Conservation (phyloP, 2,888 invertebrate genomes). For the Pachycephus smyrnensis region DNA sequence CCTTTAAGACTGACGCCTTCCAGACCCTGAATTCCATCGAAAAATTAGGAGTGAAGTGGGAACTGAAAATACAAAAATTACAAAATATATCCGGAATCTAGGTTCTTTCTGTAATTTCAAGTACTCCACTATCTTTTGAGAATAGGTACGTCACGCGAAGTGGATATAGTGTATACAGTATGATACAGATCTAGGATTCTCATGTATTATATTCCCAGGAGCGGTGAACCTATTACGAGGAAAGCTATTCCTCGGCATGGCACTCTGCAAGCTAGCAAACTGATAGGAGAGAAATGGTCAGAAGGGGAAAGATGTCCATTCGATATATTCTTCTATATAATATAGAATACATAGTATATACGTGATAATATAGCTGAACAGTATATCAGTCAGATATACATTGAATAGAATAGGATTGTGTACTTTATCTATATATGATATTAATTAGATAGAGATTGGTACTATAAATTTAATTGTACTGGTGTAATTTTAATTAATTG, state of each 20-base stretch:
- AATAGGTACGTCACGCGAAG: not conserved
- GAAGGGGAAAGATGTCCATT: conserved; percentile 40
- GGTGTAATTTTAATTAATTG: not conserved
- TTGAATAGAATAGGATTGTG: not conserved
- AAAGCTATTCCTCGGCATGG: conserved; percentile 31
- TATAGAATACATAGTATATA: not conserved
- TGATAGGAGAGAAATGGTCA: conserved; percentile 29
- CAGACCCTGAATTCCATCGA: not conserved
- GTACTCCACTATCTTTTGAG: not conserved
- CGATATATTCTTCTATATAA: conserved; percentile 30
- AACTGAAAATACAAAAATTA: not conserved
- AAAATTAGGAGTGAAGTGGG: not conserved
- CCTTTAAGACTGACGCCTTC: not conserved
- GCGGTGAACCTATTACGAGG: conserved; percentile 30
- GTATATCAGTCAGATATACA: not conserved
- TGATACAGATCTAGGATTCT: not conserved
- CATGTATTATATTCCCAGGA: not conserved
- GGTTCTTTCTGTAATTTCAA: not conserved
- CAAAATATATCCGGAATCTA: not conserved
- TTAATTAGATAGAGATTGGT: not conserved
- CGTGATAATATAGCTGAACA: not conserved
- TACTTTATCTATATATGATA: not conserved
- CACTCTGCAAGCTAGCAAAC: conserved; percentile 14
- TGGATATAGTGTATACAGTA: not conserved
- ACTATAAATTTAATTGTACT: not conserved